These are phyloP conservation scores for Drosophila subpulchrella DNA, from an alignment of 1,140 invertebrate species.

Conservation along the genomic window DNA sequence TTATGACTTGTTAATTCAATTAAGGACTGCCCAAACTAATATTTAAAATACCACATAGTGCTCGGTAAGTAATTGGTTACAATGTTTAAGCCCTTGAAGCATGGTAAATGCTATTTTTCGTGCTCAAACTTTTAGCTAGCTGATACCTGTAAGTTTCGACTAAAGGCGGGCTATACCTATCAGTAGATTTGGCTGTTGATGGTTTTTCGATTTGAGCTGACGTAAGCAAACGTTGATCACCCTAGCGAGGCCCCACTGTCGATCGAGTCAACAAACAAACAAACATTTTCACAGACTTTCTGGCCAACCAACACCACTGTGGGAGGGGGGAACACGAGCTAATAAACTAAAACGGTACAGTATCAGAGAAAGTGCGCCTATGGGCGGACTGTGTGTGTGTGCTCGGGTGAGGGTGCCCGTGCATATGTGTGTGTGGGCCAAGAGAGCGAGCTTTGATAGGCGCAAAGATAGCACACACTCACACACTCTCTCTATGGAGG, in stretches of 20 bases:
- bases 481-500: constrained; percentile 17
- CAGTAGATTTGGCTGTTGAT: too few relatives aligned
- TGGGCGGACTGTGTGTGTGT: constrained; percentile 13
- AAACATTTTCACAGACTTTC: constrained; percentile 9
- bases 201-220: neutral
- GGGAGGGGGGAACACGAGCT: constrained; percentile 18
- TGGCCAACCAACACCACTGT: constrained; percentile 9
- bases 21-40: too few relatives aligned
- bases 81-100: too few relatives aligned
- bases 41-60: too few relatives aligned
- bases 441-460: constrained; percentile 52
- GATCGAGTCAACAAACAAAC: constrained; percentile 3
- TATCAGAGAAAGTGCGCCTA: constrained; percentile 42
- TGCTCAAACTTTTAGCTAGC: too few relatives aligned
- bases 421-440: constrained; percentile 18
- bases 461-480: constrained; percentile 49
- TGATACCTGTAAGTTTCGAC: too few relatives aligned
- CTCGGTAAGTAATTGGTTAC: too few relatives aligned
- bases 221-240: neutral
- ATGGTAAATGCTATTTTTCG: too few relatives aligned
- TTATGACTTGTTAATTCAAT: neutral
- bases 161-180: too few relatives aligned
- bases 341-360: constrained; percentile 58
- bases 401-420: neutral
- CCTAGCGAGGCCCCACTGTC: constrained; percentile 3